Evolutionary conservation across 2,113 vertebrate genomes (phyloP).

Genomic region (Rhodinocichla rosea): DNA sequence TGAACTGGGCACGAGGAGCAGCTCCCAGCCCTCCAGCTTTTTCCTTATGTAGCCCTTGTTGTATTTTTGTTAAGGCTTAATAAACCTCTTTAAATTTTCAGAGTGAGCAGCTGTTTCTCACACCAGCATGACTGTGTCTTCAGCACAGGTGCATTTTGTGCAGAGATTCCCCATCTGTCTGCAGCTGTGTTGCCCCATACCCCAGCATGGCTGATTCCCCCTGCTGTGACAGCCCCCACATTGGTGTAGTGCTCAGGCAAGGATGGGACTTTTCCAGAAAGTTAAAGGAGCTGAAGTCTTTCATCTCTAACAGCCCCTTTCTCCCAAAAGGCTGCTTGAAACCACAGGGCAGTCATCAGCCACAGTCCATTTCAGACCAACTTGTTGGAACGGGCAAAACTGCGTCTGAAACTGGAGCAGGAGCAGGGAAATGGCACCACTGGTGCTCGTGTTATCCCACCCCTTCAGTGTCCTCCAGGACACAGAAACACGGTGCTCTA

Average conservation of each 20-base stretch:
- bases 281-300: background rate
- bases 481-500: background rate
- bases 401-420: background rate
- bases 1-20: no score
- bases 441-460: background rate
- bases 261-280: background rate
- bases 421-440: background rate
- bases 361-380: slow-evolving; percentile 28
- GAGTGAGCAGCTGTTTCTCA: no score
- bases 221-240: background rate
- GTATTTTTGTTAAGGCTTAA: no score
- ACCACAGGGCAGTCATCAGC: background rate
- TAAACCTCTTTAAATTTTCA: no score
- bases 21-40: no score
- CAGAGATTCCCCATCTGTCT: background rate
- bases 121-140: background rate
- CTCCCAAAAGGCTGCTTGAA: slow-evolving; percentile 5
- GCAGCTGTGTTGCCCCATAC: background rate
- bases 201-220: background rate
- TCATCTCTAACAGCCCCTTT: background rate
- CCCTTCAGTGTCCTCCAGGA: background rate
- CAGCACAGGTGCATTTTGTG: background rate
- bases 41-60: no score
- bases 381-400: background rate
- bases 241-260: background rate